A percentile compares a stretch with the other conserved stretches of the same genome.
phyloP scores from a whole-genome alignment of 2,113 vertebrate genomes.

The Empidonax alnorum region DNA sequence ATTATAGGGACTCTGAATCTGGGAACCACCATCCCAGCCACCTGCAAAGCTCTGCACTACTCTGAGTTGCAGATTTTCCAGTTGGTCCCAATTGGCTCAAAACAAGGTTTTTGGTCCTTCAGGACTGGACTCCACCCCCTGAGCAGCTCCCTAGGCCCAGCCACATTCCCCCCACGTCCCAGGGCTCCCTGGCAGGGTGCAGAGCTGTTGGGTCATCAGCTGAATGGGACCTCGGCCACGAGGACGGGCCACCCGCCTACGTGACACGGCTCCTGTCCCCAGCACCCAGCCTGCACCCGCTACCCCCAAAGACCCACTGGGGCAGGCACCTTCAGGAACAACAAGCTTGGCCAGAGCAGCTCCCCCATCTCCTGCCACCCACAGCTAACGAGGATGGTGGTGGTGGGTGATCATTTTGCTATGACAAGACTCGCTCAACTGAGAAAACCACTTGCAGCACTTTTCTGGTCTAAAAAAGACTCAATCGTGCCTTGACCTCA shows the following conservation, averaged over 20 bases:
- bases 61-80: not conserved
- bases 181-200: conserved; percentile 28
- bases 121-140: not conserved
- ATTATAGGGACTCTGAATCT: not conserved
- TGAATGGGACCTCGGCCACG: not conserved
- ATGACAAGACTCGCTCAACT: not conserved
- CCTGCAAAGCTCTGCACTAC: not conserved
- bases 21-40: not conserved
- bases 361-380: not conserved
- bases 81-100: not conserved
- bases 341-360: not conserved
- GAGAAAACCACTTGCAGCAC: not conserved
- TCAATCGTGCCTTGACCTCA: conserved; percentile 9
- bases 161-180: not conserved
- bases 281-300: not conserved
- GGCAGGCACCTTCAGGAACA: not conserved
- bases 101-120: conserved; percentile 26
- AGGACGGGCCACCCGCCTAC: not conserved
- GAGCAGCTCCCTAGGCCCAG: not conserved
- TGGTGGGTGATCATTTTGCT: not conserved
- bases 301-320: not conserved
- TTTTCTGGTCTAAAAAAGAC: conserved; percentile 37
- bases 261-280: not conserved
- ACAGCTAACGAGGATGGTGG: conserved; percentile 10
- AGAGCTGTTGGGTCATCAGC: conserved; percentile 27